A percentile compares a stretch with the other conserved stretches of the same genome.
phyloP scores from a whole-genome alignment of 2,888 invertebrate genomes.

The Drosophila austrosaltans region DNA sequence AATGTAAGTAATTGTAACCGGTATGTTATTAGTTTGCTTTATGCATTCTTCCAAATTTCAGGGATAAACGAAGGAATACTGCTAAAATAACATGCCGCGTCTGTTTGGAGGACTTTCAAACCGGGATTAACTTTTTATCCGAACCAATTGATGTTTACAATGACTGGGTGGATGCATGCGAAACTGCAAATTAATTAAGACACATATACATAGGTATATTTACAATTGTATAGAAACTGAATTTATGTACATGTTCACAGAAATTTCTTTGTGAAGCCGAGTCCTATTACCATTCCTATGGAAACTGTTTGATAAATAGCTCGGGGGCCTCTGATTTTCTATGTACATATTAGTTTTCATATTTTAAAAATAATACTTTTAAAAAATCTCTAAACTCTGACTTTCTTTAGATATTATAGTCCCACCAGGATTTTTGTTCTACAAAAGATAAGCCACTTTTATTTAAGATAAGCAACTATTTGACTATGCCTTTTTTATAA shows the following conservation, averaged over 20 bases:
- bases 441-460: neutral
- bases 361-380: neutral
- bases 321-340: neutral
- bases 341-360: neutral
- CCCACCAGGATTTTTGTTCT: neutral
- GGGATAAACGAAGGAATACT: conserved; percentile 97
- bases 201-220: neutral
- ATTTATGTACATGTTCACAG: neutral
- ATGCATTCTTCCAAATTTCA: conserved; percentile 83
- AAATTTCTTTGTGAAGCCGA: neutral
- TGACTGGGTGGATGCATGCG: conserved; percentile 99
- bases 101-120: conserved; percentile 98
- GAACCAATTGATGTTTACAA: conserved; percentile 99
- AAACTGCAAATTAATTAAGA: conserved; percentile 90
- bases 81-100: conserved; percentile 97
- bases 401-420: neutral
- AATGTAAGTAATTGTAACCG: conserved; percentile 89
- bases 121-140: conserved; percentile 96
- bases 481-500: neutral
- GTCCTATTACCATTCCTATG: neutral
- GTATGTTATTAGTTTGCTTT: neutral
- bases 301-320: neutral
- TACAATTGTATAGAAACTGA: neutral
- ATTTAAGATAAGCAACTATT: neutral
- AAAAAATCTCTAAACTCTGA: neutral